A percentile compares a stretch with the other conserved stretches of the same genome.
These are phyloP conservation scores for Forbesichthys papilliferus DNA, from an alignment of 2,113 vertebrate genomes.

Conservation along the genomic window DNA sequence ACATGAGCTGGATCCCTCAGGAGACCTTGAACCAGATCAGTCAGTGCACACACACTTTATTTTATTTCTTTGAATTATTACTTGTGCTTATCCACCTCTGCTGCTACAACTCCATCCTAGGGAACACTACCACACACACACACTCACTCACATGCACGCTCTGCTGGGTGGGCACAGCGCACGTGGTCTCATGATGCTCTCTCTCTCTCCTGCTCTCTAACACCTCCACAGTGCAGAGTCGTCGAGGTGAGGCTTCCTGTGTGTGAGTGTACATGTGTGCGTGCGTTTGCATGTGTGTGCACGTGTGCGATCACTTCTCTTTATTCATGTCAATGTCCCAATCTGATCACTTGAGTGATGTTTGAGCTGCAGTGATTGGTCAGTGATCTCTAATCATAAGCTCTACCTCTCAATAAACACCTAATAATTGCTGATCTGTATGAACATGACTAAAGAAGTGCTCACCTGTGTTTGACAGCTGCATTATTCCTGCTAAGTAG, in stretches of 20 bases:
- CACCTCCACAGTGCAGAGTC: slow-evolving; percentile 94
- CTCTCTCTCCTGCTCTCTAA: slow-evolving; percentile 61
- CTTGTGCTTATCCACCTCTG: no score
- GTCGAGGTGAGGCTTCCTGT: slow-evolving; percentile 89
- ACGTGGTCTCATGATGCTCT: slow-evolving; percentile 23
- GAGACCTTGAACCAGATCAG: slow-evolving; percentile 99
- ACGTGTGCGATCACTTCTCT: background rate
- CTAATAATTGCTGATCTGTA: no score
- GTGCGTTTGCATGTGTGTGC: background rate
- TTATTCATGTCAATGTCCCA: no score
- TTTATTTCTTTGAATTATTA: no score
- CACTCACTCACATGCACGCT: slow-evolving; percentile 27
- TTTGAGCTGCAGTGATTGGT: no score
- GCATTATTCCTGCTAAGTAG: no score
- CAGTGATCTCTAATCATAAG: no score
- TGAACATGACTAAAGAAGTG: no score
- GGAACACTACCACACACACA: no score
- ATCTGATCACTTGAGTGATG: no score
- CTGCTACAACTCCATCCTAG: background rate
- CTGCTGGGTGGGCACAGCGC: background rate
- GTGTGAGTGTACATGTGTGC: background rate
- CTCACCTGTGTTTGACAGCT: no score
- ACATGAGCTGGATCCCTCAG: slow-evolving; percentile 98
- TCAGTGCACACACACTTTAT: slow-evolving; percentile 70
- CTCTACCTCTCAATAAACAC: no score